Conservation (phyloP, 1,140 invertebrate genomes). For the Drosophila pectinifera region DNA sequence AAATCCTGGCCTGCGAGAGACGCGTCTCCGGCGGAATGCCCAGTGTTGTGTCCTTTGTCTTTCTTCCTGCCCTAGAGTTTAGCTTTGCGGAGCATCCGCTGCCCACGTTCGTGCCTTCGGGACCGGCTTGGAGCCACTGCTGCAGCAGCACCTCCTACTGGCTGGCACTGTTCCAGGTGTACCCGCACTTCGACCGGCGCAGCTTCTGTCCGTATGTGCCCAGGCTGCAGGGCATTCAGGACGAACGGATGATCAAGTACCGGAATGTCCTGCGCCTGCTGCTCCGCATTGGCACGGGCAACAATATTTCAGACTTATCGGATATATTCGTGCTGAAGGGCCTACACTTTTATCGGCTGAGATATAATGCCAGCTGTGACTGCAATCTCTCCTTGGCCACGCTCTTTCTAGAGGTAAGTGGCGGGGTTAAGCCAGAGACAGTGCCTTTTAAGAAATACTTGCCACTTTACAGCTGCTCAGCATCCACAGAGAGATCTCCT, state of each 20-base stretch:
- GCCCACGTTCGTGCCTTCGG: slow-evolving; percentile 47
- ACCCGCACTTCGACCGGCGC: slow-evolving; percentile 51
- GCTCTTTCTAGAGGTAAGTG: slow-evolving; percentile 56
- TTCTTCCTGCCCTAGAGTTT: slow-evolving; percentile 55
- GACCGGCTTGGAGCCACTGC: slow-evolving; percentile 55
- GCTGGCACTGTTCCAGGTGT: slow-evolving; percentile 60
- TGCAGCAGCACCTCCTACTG: slow-evolving; percentile 52
- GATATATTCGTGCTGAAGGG: slow-evolving; percentile 61
- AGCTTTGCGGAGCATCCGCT: slow-evolving; percentile 47
- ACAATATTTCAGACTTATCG: slow-evolving; percentile 56
- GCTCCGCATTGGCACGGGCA: slow-evolving; percentile 52
- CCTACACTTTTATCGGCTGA: slow-evolving; percentile 52
- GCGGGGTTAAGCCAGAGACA: fast-evolving
- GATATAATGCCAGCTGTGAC: slow-evolving; percentile 58
- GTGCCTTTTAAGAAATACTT: background rate
- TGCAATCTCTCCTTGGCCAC: slow-evolving; percentile 52
- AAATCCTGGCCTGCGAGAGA: slow-evolving; percentile 51
- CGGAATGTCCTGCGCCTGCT: slow-evolving; percentile 53
- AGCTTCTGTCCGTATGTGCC: slow-evolving; percentile 65
- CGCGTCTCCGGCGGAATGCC: slow-evolving; percentile 44
- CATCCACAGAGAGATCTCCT: slow-evolving; percentile 52
- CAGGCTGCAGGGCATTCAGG: slow-evolving; percentile 52
- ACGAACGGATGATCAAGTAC: slow-evolving; percentile 59
- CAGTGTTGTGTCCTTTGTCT: slow-evolving; percentile 61
- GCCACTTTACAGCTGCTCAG: slow-evolving; percentile 37